phyloP scores from a whole-genome alignment of 1,140 invertebrate genomes.

The Drosophila arizonae region DNA sequence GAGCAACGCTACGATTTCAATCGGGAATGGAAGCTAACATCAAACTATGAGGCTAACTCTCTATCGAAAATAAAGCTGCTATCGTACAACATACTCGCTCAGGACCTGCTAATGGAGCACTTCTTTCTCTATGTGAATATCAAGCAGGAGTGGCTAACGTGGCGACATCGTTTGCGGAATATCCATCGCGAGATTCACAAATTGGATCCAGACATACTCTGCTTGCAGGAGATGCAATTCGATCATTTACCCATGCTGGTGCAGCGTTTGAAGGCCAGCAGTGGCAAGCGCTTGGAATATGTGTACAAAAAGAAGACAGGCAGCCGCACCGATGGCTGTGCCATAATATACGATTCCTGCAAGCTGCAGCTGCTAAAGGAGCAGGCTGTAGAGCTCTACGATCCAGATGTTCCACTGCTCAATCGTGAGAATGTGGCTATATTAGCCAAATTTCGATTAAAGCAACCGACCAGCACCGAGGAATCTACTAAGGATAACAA shows the following conservation, averaged over 20 bases:
- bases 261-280: slow-evolving; percentile 31
- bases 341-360: slow-evolving; percentile 89
- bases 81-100: slow-evolving; percentile 95
- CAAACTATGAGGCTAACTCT: not conserved
- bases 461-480: slow-evolving; percentile 64
- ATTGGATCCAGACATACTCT: slow-evolving; percentile 88
- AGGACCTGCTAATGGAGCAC: slow-evolving; percentile 90
- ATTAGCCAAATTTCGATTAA: slow-evolving; percentile 88
- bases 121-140: slow-evolving; percentile 88
- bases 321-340: slow-evolving; percentile 90
- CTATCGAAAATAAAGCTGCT: slow-evolving; percentile 79
- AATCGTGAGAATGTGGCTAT: slow-evolving; percentile 95
- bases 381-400: slow-evolving; percentile 86
- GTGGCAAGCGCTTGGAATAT: slow-evolving; percentile 84
- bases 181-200: slow-evolving; percentile 89
- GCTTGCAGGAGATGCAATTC: slow-evolving; percentile 88
- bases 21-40: slow-evolving; percentile 22
- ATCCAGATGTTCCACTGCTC: slow-evolving; percentile 82
- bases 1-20: slow-evolving; percentile 52
- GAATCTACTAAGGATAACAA: slow-evolving; percentile 50
- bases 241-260: slow-evolving; percentile 85
- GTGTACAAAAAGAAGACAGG: slow-evolving; percentile 90
- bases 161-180: slow-evolving; percentile 87
- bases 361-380: slow-evolving; percentile 87
- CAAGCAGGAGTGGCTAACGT: slow-evolving; percentile 85